These are phyloP conservation scores for Spea bombifrons DNA, from an alignment of 2,113 vertebrate species.

Conservation along the genomic window DNA sequence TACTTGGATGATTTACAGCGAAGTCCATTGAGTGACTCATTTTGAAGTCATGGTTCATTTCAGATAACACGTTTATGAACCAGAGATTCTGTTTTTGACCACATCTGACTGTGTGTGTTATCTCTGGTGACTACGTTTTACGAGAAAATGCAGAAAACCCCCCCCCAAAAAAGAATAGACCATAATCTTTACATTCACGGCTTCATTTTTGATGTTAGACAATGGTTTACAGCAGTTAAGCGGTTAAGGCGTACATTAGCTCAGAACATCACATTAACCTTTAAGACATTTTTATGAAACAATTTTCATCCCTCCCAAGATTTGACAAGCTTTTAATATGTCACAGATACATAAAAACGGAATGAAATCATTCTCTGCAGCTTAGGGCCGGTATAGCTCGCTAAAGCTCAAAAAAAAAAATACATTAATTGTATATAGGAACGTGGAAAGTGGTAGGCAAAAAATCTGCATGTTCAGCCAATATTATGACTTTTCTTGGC, in stretches of 20 bases:
- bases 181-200: too few relatives aligned
- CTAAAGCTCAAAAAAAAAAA: not conserved
- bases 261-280: slow-evolving; percentile 2
- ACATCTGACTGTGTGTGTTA: not conserved
- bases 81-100: not conserved
- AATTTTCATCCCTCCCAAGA: slow-evolving; percentile 31
- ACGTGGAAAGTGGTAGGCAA: not conserved
- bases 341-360: slow-evolving; percentile 29
- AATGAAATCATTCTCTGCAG: slow-evolving; percentile 50
- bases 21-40: not conserved
- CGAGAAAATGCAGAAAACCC: not conserved
- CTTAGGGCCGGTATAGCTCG: slow-evolving; percentile 37
- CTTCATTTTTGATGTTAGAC: not conserved
- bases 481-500: not conserved
- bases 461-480: not conserved
- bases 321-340: slow-evolving; percentile 40
- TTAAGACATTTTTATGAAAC: slow-evolving; percentile 10
- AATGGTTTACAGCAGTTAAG: not conserved
- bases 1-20: not conserved
- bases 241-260: slow-evolving; percentile 6
- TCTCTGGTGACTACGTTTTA: not conserved
- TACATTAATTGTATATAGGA: not conserved
- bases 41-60: not conserved
- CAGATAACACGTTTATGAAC: not conserved
- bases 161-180: too few relatives aligned